Conservation (phyloP, 2,113 vertebrate genomes). For the Phrynosoma blainvillii region DNA sequence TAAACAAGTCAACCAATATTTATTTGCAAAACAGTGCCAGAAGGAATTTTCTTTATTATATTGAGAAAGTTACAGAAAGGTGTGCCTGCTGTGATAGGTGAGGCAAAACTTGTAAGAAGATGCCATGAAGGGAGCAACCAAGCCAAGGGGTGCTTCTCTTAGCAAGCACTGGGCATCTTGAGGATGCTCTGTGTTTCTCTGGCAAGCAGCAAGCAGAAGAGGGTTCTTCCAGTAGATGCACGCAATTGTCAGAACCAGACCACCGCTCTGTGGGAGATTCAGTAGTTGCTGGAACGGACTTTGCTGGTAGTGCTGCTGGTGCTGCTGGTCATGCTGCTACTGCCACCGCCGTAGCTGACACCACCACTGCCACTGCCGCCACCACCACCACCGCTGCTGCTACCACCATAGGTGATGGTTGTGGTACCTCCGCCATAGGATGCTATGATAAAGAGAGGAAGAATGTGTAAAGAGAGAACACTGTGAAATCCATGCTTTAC, state of each 20-base stretch:
- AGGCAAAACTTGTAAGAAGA: neutral
- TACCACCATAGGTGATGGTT: neutral
- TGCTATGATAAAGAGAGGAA: neutral
- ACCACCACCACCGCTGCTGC: neutral
- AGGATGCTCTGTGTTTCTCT: neutral
- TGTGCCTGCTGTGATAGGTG: slow-evolving; percentile 21
- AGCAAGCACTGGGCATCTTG: neutral
- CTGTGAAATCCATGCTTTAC: neutral
- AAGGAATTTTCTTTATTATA: neutral
- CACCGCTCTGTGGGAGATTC: neutral
- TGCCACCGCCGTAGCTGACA: neutral
- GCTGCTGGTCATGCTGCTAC: neutral
- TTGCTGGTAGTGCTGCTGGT: neutral
- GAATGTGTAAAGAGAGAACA: neutral
- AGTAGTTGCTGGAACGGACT: accelerated
- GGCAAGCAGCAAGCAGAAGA: neutral
- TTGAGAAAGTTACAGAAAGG: neutral
- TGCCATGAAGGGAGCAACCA: neutral
- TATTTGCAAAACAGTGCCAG: neutral
- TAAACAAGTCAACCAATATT: neutral
- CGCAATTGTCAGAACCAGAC: accelerated
- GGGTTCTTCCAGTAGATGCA: neutral
- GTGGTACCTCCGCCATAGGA: neutral
- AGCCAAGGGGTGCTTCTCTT: neutral
- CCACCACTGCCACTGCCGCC: neutral